Evolutionary conservation across 2,113 vertebrate species (phyloP).

Genomic region (Ornithorhynchus anatinus): DNA sequence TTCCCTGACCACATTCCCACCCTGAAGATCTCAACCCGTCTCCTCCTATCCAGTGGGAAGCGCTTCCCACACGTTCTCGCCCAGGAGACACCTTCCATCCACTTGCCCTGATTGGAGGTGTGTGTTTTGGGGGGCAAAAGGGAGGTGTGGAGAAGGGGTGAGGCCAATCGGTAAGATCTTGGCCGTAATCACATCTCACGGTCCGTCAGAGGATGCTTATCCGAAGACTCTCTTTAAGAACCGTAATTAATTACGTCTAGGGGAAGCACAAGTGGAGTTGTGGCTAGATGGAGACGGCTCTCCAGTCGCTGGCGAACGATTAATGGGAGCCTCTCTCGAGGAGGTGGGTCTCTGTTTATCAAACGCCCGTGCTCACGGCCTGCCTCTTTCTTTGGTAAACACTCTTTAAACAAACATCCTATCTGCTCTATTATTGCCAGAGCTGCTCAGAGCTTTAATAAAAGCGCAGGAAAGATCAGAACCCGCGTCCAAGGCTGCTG

Average conservation of each 20-base stretch:
- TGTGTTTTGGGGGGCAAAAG: too few species aligned
- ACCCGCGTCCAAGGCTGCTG: constrained; percentile 81
- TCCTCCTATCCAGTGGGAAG: too few species aligned
- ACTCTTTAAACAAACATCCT: constrained; percentile 72
- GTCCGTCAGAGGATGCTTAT: constrained; percentile 38
- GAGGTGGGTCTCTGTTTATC: constrained; percentile 52
- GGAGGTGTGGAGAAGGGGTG: not conserved
- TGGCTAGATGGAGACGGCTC: not conserved
- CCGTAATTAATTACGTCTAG: constrained; percentile 35
- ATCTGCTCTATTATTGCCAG: constrained; percentile 60
- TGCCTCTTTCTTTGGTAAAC: constrained; percentile 65
- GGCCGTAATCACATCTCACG: not conserved
- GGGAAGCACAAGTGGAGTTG: constrained; percentile 23
- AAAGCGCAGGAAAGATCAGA: constrained; percentile 76
- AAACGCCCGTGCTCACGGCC: not conserved
- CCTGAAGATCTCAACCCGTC: too few species aligned
- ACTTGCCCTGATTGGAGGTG: too few species aligned
- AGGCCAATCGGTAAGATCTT: not conserved
- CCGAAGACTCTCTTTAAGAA: constrained; percentile 39
- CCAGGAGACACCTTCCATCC: too few species aligned
- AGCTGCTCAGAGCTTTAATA: constrained; percentile 72
- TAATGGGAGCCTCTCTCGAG: constrained; percentile 14
- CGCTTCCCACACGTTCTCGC: too few species aligned
- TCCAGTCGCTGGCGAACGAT: not conserved
- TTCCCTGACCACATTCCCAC: too few species aligned